Conservation (phyloP, 2,888 invertebrate species). For the Suillia variegata region DNA sequence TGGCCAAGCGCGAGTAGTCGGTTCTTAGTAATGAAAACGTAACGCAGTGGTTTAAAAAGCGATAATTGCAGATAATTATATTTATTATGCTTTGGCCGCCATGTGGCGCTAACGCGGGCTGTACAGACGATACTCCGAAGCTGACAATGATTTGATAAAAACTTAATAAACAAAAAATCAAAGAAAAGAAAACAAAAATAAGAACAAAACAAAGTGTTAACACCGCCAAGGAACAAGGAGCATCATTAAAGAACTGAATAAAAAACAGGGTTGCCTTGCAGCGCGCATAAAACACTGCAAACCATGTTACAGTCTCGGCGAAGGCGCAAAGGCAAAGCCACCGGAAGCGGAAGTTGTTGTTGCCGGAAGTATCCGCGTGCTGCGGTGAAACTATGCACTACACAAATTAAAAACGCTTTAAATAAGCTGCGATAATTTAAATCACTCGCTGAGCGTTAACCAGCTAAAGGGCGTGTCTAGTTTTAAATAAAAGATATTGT, state of each 20-base stretch:
- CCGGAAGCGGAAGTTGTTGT: constrained; percentile 7
- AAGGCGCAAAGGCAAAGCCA: too few relatives aligned
- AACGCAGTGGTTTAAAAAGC: neutral
- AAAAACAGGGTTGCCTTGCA: too few relatives aligned
- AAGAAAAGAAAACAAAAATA: neutral
- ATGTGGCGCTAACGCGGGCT: neutral
- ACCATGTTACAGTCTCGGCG: too few relatives aligned
- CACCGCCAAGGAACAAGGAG: too few relatives aligned
- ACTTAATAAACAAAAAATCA: too few relatives aligned
- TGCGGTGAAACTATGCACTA: too few relatives aligned
- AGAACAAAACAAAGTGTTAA: too few relatives aligned
- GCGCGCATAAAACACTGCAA: too few relatives aligned
- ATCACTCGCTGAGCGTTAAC: neutral
- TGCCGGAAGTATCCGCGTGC: neutral
- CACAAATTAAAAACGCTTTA: too few relatives aligned
- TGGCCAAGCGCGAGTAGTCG: neutral
- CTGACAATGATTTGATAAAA: neutral
- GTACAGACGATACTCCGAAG: neutral
- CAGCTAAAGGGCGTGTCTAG: neutral
- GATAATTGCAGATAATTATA: constrained; percentile 3
- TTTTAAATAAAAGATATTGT: too few relatives aligned
- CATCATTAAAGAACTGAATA: too few relatives aligned
- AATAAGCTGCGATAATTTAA: too few relatives aligned
- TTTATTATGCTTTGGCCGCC: neutral
- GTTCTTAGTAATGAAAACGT: neutral